Base-by-base conservation (phyloP, 2,888 invertebrate species). In the Herminia tarsipennalis region DNA sequence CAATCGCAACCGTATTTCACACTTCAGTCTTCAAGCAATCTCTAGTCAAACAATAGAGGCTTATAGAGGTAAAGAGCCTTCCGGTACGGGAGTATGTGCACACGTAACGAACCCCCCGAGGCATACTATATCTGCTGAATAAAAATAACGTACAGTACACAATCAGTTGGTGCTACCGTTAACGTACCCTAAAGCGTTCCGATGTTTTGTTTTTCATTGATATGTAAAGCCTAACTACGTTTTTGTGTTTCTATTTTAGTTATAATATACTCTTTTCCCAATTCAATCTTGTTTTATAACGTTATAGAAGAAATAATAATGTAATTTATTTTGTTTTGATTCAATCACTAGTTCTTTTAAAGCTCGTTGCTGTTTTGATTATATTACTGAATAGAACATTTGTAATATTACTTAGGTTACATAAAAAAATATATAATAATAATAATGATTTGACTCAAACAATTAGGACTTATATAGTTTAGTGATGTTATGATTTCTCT, bases 61-160 rank as follows among this genome's bases (percentile, higher is more conserved):
- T 17, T 32, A 22, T 24, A 5, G 43, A 30, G 35, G 33, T 32
- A 42, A 35, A 35, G 34, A 42, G 41, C 16, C 21, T 57, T 71
- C 67, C 66, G 62, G 63, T 72, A 70, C 55, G 64, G 63, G 41
- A 10, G 28, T 35, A 18, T 16, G 16, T 53, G 68, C 73, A 28
- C 67, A 63, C 66, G 76, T 85, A 86, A 86, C 81, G 83, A 86
- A 86, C 72, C 78, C 83, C 80, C 17, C 55, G 50, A 73, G 83
- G 78, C 78, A 70, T 79, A 76, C 73, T 73, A 70, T 74, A 76
- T 77, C 69, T 70, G 48, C 66, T 66, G 78, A 78, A 81, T 79
- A 83, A 81, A 83, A 80, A 77, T 80, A 82, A 66, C 66, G 64
- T 50, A 59, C 58, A 28, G 41, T 46, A 54, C 33, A 55, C 57